A percentile compares a stretch with the other conserved stretches of the same genome.
Conservation (phyloP, 1,140 invertebrate genomes). For the Sinonovacula constricta region DNA sequence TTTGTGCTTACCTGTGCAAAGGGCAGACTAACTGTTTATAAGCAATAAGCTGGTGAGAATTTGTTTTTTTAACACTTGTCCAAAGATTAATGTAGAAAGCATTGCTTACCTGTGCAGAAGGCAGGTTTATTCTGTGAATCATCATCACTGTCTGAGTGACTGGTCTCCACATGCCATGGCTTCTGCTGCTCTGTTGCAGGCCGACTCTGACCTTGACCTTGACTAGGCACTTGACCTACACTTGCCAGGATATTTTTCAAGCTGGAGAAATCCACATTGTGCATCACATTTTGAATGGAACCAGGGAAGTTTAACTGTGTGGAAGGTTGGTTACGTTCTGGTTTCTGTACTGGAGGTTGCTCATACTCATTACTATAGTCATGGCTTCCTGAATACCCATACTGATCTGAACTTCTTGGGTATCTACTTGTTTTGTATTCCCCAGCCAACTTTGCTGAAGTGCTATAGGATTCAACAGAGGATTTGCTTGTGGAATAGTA, state of each 20-base stretch:
- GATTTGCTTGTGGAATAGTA: neutral
- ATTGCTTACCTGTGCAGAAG: constrained; percentile 29
- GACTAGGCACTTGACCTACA: neutral
- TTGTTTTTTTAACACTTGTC: too few species aligned
- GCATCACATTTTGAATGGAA: constrained; percentile 37
- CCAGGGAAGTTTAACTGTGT: neutral
- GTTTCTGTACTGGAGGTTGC: neutral
- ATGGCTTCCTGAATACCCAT: neutral
- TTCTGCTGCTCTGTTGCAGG: neutral
- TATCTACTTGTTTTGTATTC: neutral
- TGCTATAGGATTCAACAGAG: neutral
- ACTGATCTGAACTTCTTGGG: neutral
- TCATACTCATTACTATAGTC: too few species aligned
- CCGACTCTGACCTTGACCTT: neutral
- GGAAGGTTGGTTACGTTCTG: neutral
- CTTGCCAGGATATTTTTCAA: constrained; percentile 39
- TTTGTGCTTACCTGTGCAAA: too few species aligned
- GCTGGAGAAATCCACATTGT: constrained; percentile 35
- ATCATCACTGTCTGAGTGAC: neutral
- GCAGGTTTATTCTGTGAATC: constrained; percentile 7
- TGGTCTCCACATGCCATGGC: neutral
- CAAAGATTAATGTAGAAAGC: too few species aligned
- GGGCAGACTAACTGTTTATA: too few species aligned
- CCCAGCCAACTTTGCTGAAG: neutral
- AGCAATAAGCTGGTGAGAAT: too few species aligned